Conservation (phyloP, 2,888 invertebrate genomes). For the Leucophenga maculata region DNA sequence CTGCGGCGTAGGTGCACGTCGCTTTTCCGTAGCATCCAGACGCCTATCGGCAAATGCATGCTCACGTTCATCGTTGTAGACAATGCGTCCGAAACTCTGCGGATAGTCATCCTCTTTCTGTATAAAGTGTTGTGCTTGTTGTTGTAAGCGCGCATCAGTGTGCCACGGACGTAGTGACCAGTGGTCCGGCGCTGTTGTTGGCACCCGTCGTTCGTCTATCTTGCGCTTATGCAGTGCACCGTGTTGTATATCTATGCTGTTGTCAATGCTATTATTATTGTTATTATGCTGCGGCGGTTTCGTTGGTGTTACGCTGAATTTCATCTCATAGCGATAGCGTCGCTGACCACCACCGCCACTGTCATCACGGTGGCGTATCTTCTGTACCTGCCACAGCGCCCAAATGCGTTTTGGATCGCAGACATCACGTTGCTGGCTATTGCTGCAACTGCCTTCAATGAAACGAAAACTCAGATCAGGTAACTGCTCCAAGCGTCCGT, state of each 20-base stretch:
- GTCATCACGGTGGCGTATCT: conserved; percentile 77
- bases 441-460: conserved; percentile 71
- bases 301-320: conserved; percentile 77
- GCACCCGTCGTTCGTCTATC: conserved; percentile 19
- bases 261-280: not conserved
- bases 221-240: conserved; percentile 69
- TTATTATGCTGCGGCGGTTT: conserved; percentile 26
- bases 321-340: conserved; percentile 77
- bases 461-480: conserved; percentile 74
- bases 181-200: conserved; percentile 13
- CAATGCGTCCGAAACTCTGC: conserved; percentile 60
- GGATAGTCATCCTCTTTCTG: conserved; percentile 74
- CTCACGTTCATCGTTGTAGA: conserved; percentile 44
- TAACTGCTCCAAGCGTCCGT: conserved; percentile 76
- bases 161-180: conserved; percentile 36
- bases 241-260: conserved; percentile 35
- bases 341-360: conserved; percentile 48
- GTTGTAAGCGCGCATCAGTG: conserved; percentile 12
- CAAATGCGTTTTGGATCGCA: conserved; percentile 71
- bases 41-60: conserved; percentile 55
- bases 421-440: conserved; percentile 12
- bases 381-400: conserved; percentile 81
- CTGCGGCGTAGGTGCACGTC: conserved; percentile 49
- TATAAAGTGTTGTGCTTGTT: conserved; percentile 74
- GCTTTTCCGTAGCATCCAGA: conserved; percentile 44